Evolutionary conservation across 2,113 vertebrate genomes (phyloP).

Genomic region (Eonycteris spelaea): DNA sequence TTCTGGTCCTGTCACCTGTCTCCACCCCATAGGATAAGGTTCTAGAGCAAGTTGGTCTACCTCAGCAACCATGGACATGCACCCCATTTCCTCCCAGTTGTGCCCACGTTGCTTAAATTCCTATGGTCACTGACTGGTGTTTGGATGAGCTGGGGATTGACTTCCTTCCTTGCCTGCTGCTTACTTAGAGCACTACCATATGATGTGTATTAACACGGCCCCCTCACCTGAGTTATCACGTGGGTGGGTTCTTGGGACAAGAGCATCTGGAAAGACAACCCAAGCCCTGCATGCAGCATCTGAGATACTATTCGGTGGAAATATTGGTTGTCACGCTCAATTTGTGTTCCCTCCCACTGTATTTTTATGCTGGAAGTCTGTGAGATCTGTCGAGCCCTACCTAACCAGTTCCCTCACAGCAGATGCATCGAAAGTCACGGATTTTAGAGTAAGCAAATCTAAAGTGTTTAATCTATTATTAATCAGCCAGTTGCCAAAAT

Average conservation of each 20-base stretch:
- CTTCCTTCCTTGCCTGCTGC: background rate
- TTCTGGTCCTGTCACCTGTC: background rate
- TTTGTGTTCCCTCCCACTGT: constrained; percentile 31
- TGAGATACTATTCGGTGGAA: constrained; percentile 35
- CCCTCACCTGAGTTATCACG: background rate
- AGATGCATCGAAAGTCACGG: constrained; percentile 80
- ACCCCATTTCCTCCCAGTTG: background rate
- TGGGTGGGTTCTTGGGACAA: constrained; percentile 48
- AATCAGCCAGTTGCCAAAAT: constrained; percentile 85
- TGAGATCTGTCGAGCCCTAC: constrained; percentile 50
- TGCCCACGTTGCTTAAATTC: background rate
- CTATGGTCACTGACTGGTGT: background rate
- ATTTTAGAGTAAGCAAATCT: constrained; percentile 83
- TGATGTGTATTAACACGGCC: background rate
- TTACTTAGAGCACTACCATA: background rate
- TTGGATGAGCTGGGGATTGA: background rate
- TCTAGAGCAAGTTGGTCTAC: background rate
- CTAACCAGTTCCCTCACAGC: constrained; percentile 71
- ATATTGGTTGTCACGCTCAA: constrained; percentile 54
- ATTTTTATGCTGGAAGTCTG: constrained; percentile 55
- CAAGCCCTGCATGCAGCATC: background rate
- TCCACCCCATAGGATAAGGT: background rate
- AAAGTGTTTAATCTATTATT: constrained; percentile 90
- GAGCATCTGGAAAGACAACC: constrained; percentile 63
- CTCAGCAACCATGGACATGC: background rate